Evolutionary conservation across 1,140 invertebrate genomes (phyloP), one percentile per base, ranked within the genome.

Genomic region (Bombus balteatus): DNA sequence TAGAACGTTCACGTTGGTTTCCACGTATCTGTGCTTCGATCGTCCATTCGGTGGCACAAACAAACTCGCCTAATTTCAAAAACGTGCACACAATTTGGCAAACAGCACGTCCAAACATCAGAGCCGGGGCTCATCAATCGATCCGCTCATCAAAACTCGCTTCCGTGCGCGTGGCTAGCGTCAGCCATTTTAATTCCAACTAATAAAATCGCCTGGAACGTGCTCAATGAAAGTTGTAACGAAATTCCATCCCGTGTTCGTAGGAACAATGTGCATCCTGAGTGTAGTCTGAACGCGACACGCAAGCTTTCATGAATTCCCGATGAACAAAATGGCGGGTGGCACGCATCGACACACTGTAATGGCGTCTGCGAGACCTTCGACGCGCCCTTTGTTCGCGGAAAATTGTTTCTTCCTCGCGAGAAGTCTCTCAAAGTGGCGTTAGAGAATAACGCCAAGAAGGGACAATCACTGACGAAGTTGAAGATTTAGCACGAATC

Each of bases 61-160:
- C 71, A 73, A n/a, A 25, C 41, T n/a, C 28, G 12, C 8, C 41
- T 47, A 32, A 73, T 73, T 73, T 47, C 39, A 73, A 43, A 73
- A 73, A 73, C 71, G n/a, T 47, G 41, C n/a, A 22, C 71, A 43
- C 71, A 43, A 47, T 73, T 73, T 32, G n/a, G 15, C n/a, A 43
- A 73, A 43, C 71, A 32, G 71, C 71, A 32, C 71, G 71, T 47
- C 8, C 28, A 73, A 73, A 73, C 71, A n/a, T 73, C 41, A 43
- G 70, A 41, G n/a, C n/a, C 71, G 71, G 6, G 28, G 71, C 41
- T 73, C 71, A 73, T 73, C 71, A 73, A 73, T 73, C 41, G 71
- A 73, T 73, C 71, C 71, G 71, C 71, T 73, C 71, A 73, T 73
- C 71, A 43, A 73, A 73, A 73, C 71, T 73, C 71, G 71, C 41